A percentile compares a stretch with the other conserved stretches of the same genome.
Conservation (phyloP, 2,888 invertebrate species). For the Cynaeus angustus region DNA sequence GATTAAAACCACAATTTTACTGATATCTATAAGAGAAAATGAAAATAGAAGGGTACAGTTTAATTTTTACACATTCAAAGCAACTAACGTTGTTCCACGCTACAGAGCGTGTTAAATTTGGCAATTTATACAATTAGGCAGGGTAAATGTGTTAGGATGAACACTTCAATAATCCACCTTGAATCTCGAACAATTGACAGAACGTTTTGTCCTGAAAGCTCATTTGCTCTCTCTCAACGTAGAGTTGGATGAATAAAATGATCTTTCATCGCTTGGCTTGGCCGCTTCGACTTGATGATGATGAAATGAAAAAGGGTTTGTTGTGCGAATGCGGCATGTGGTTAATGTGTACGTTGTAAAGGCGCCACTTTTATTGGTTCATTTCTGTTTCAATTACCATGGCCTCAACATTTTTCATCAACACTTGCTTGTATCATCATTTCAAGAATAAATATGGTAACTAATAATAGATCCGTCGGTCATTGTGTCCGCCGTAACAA, state of each 20-base stretch:
- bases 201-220: not conserved
- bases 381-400: conserved; percentile 44
- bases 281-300: conserved; percentile 28
- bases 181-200: no score
- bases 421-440: conserved; percentile 43
- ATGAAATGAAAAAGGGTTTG: conserved; percentile 31
- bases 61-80: not conserved
- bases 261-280: conserved; percentile 8
- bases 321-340: conserved; percentile 43
- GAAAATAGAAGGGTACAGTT: conserved; percentile 2
- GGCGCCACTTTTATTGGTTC: conserved; percentile 42
- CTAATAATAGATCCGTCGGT: conserved; percentile 50
- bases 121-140: conserved; percentile 5
- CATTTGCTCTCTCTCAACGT: not conserved
- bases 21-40: not conserved
- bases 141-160: no score
- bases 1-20: no score
- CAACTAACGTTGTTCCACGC: conserved; percentile 1
- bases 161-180: no score
- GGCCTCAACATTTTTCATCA: conserved; percentile 21
- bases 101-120: not conserved
- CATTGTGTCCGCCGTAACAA: conserved; percentile 41
- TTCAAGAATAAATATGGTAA: conserved; percentile 49
- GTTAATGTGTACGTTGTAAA: conserved; percentile 38
- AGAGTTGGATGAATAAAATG: conserved; percentile 15